Evolutionary conservation across 2,888 invertebrate genomes (phyloP).

Genomic region (Leptopilina myrica): DNA sequence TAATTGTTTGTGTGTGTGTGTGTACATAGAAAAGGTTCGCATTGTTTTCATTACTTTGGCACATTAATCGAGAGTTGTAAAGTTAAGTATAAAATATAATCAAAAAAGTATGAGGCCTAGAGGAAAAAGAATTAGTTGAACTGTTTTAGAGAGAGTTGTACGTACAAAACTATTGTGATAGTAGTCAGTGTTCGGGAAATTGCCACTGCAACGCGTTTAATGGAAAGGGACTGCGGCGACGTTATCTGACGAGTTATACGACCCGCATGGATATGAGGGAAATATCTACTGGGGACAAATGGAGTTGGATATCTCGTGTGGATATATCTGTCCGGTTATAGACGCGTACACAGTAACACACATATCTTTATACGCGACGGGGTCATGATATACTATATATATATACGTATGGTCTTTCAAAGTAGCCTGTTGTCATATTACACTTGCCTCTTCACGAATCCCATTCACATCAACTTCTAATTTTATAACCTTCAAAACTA

Average conservation of each 20-base stretch:
- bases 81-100: background rate
- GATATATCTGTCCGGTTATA: constrained; percentile 47
- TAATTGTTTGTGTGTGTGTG: background rate
- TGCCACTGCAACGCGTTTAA: constrained; percentile 40
- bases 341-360: constrained; percentile 41
- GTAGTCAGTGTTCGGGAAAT: constrained; percentile 83
- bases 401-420: constrained; percentile 5
- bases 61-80: background rate
- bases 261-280: constrained; percentile 54
- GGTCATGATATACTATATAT: background rate
- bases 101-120: background rate
- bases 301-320: constrained; percentile 52
- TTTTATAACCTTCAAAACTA: no score
- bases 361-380: background rate
- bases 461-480: no score
- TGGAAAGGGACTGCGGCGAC: constrained; percentile 52
- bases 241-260: constrained; percentile 53
- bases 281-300: constrained; percentile 55
- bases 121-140: background rate
- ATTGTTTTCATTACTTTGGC: background rate
- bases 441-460: background rate
- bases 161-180: constrained; percentile 74
- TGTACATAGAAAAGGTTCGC: background rate
- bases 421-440: background rate
- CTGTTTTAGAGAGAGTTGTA: background rate